These are phyloP conservation scores for Syrrhaptes paradoxus DNA, from an alignment of 2,113 vertebrate genomes.

Conservation along the genomic window DNA sequence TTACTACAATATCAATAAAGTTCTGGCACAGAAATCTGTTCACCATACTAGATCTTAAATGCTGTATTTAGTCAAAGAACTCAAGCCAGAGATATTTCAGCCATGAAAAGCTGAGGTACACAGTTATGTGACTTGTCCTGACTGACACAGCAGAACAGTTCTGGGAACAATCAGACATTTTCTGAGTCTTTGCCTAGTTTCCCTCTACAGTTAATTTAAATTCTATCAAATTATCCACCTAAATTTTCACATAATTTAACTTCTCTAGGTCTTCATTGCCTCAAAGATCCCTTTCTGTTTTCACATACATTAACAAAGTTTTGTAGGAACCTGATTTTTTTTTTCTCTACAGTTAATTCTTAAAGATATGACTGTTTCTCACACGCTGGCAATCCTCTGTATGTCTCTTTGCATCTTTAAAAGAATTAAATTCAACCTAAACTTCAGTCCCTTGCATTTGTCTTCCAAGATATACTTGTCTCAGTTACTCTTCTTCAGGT, in stretches of 20 bases:
- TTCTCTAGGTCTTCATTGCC: background rate
- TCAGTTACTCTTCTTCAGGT: background rate
- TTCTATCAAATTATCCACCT: background rate
- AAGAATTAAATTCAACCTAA: background rate
- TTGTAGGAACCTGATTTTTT: background rate
- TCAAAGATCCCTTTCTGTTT: background rate
- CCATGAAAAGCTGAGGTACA: background rate
- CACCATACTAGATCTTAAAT: background rate
- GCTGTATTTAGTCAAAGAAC: background rate
- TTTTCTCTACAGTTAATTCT: background rate
- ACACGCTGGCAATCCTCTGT: background rate
- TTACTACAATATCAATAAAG: background rate
- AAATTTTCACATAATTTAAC: constrained; percentile 5
- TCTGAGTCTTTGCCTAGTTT: background rate
- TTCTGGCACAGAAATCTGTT: background rate
- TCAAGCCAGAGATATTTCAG: background rate
- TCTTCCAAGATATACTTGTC: background rate
- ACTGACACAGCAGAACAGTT: background rate
- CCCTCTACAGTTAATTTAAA: no score
- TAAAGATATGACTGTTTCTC: background rate
- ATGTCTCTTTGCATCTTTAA: background rate
- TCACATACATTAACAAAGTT: background rate
- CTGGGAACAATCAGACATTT: background rate
- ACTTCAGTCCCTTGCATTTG: background rate
- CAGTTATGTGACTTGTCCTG: background rate